Percentiles rank a stretch among this genome's conserved stretches.
These are phyloP conservation scores for Leucoma salicis DNA, from an alignment of 2,888 invertebrate species.

Conservation along the genomic window DNA sequence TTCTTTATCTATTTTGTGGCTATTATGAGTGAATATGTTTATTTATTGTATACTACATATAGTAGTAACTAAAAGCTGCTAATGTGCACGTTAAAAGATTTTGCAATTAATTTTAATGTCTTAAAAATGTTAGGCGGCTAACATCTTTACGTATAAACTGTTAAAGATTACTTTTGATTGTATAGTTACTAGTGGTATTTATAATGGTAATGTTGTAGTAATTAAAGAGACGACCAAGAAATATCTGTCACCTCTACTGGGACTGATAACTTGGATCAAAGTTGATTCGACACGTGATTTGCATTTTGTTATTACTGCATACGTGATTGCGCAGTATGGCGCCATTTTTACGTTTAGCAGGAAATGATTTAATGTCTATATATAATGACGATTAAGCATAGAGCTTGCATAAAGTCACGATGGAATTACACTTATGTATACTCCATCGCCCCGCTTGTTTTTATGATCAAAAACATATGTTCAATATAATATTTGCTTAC, in stretches of 20 bases:
- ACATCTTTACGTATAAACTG: neutral
- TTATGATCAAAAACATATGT: too few relatives aligned
- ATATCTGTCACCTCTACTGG: conserved; percentile 12
- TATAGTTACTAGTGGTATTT: conserved; percentile 10
- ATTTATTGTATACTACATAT: conserved; percentile 6
- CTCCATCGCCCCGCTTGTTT: too few relatives aligned
- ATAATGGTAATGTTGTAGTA: conserved; percentile 11
- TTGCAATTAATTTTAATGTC: neutral
- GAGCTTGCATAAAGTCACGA: too few relatives aligned
- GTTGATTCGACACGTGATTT: conserved; percentile 35
- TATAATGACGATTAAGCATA: too few relatives aligned
- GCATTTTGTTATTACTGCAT: conserved; percentile 17
- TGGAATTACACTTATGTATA: too few relatives aligned
- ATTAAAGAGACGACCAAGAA: conserved; percentile 15
- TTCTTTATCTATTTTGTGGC: conserved; percentile 24
- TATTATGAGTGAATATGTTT: conserved; percentile 12
- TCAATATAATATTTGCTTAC: too few relatives aligned
- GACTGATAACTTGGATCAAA: conserved; percentile 37
- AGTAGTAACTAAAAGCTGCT: neutral
- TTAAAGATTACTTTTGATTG: neutral
- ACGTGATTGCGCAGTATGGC: neutral
- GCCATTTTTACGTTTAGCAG: neutral
- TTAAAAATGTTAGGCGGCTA: neutral
- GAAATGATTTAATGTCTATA: neutral
- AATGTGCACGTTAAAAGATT: neutral